Base-by-base conservation (phyloP, 1,140 invertebrate species). In the Drosophila nasuta region DNA sequence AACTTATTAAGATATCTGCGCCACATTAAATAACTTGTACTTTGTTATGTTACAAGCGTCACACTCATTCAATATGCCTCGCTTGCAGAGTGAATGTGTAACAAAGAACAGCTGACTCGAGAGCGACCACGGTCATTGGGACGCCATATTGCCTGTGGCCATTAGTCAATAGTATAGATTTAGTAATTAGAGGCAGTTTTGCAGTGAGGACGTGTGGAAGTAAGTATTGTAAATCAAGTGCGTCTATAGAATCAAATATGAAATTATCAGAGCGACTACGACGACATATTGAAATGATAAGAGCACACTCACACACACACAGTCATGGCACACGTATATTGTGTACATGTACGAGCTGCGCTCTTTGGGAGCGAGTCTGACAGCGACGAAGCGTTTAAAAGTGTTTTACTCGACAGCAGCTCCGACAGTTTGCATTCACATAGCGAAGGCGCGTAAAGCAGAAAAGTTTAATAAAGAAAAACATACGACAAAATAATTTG, bases 41-140 rank as follows among this genome's bases (percentile, higher is more conserved):
- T 15, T 35, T 35, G 52, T 38, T 17, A 15, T 38, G 13, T 15
- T 56, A 5, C 4, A 56, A 56, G 5, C 33, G 3, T 4, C 1
- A 1, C 8, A 5, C 10, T 1, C 3, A 41, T 4, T 20, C 7
- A 65, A 69, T 69, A 69, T 62, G 62, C 71, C 45, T 48, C 7
- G 8, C 7, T 54, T 17, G 13, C 1, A 38, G 35, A 6, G 28
- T 56, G 15, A 8, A 13, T 17, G 6, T 56, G 13, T 80, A 90
- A 85, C 86, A 91, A 90, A 81, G 75, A 91, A 90, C 90, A 91
- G 90, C 90, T 91, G 90, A 91, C 77, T 77, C 41, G 54, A 51
- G 62, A 67, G 35, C 43, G 59, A 59, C 70, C 62, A 71, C 71
- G 52, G 72, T 63, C 57, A 70, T 35, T 52, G 5, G 52, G 28